Base-by-base conservation (phyloP, 2,797 vertebrate species). In the Helostoma temminkii region DNA sequence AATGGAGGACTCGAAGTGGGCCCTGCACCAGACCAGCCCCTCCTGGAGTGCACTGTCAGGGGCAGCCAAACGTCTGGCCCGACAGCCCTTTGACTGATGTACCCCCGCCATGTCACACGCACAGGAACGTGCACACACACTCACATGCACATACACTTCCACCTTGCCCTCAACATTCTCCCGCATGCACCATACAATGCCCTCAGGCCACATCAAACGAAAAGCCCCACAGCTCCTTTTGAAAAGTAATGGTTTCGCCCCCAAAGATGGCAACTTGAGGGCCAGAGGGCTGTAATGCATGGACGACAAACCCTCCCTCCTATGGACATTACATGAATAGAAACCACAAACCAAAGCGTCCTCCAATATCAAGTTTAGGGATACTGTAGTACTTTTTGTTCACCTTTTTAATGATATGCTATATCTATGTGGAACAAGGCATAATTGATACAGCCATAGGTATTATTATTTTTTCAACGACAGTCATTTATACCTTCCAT, bases 51-150 rank as follows among this genome's bases (percentile, higher is more conserved):
- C 93, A 77, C 93, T 82, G 93, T 93, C 84, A 93, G 94, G 93
- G 93, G 93, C 90, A 88, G 90, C 89, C 91, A 88, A 93, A 93
- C 91, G 94, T 93, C 93, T 93, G 93, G 91, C 92, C 90, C 69
- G 49, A 76, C 89, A 64, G 90, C 89, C 88, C 91, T 94, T 95
- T 95, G 93, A 95, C 92, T 94, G 94, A 94, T 93, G 92, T 90
- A 81, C 90, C 91, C 92, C 93, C 85, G 90, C 93, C 90, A 93
- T 94, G 94, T 94, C 93, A 92, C 87, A 66, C 16, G 83, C 90
- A 90, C 84, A 24, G 71, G 53, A 25, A 39, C 61, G 71, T 47
- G 48, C 84, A 72, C 89, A 66, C 81, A 82, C 88, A 34, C 86
- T 81, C 86, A 76, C 83, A 83, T 32, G 49, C 76, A 85, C 65